Evolutionary conservation across 2,113 vertebrate species (phyloP).

Genomic region (Malurus elegans): DNA sequence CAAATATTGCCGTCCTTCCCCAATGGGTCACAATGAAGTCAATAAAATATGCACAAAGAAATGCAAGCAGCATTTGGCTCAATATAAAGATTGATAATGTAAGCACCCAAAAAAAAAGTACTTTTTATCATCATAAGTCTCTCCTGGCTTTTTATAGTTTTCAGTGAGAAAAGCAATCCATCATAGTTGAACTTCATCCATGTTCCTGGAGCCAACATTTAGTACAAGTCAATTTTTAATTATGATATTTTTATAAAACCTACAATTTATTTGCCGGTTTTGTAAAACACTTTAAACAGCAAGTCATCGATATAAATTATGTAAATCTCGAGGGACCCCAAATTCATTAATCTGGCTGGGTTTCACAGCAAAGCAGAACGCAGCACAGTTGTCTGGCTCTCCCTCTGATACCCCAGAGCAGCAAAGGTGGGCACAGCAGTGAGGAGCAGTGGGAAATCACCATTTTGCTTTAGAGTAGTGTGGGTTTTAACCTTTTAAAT

Average conservation of each 20-base stretch:
- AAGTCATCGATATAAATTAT: conserved; percentile 6
- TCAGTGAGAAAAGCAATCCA: conserved; percentile 24
- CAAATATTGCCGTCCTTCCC: conserved; percentile 18
- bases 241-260: conserved; percentile 35
- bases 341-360: conserved; percentile 30
- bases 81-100: conserved; percentile 54
- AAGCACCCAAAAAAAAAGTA: conserved; percentile 1
- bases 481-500: not conserved
- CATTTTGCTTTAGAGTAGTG: not conserved
- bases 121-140: conserved; percentile 43
- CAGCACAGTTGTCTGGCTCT: not conserved
- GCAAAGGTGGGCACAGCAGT: not conserved
- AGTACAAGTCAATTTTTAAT: conserved; percentile 58
- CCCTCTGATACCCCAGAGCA: not conserved
- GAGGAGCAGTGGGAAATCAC: not conserved
- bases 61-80: conserved; percentile 14
- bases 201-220: not conserved
- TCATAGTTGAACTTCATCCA: conserved; percentile 4
- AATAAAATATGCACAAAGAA: conserved; percentile 37
- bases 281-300: conserved; percentile 12
- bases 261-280: conserved; percentile 27
- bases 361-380: not conserved
- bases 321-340: not conserved
- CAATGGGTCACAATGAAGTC: not conserved
- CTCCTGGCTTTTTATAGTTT: not conserved